Conservation (phyloP, 2,113 vertebrate species). For the Gasterosteus aculeatus region DNA sequence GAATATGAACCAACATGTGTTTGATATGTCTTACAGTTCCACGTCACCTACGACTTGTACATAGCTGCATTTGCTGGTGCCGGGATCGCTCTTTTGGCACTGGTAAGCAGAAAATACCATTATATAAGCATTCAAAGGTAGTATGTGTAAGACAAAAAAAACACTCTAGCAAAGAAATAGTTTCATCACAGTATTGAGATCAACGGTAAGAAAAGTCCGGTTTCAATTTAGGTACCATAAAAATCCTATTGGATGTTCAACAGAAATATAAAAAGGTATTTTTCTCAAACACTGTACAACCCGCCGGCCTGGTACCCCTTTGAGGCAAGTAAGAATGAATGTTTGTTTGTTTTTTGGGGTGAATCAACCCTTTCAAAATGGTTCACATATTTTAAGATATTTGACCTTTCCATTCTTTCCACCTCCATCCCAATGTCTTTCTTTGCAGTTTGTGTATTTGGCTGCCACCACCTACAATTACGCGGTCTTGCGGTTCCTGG, state of each 20-base stretch:
- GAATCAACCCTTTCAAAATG: not conserved
- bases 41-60: slow-evolving; percentile 95
- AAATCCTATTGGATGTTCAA: not conserved
- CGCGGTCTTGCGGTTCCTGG: slow-evolving; percentile 94
- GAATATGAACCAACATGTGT: slow-evolving; percentile 15
- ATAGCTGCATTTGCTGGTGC: slow-evolving; percentile 95
- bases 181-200: not conserved
- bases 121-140: no score
- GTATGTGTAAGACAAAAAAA: not conserved
- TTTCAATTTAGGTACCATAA: not conserved
- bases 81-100: slow-evolving; percentile 90
- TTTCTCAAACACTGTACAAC: not conserved
- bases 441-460: slow-evolving; percentile 90
- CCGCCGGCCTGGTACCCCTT: not conserved
- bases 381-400: not conserved
- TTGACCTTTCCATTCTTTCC: not conserved
- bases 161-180: not conserved
- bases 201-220: not conserved
- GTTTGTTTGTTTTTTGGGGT: not conserved
- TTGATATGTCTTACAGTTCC: slow-evolving; percentile 84
- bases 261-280: not conserved
- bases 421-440: not conserved
- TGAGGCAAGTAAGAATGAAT: not conserved
- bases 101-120: slow-evolving; percentile 84
- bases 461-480: slow-evolving; percentile 97